These are phyloP conservation scores for Plagodis dolabraria DNA, from an alignment of 2,888 invertebrate genomes.

Conservation along the genomic window DNA sequence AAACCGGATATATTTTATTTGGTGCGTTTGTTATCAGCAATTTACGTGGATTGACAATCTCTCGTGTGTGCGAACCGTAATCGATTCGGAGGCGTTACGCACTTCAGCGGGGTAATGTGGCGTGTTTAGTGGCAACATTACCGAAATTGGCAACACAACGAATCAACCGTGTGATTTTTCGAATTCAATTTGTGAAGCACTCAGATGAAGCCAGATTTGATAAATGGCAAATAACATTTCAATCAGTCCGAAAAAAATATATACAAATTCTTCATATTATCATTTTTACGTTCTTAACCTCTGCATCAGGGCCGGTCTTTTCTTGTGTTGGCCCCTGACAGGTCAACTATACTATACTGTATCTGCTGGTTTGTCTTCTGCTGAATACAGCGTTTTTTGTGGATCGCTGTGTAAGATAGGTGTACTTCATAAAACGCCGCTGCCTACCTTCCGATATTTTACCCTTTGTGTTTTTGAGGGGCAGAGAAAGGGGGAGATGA, in stretches of 20 bases:
- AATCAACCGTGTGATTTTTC: slow-evolving; percentile 2
- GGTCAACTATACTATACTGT: too few species aligned
- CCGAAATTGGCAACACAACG: slow-evolving; percentile 6
- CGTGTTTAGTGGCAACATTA: slow-evolving; percentile 8
- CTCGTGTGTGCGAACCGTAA: slow-evolving; percentile 20
- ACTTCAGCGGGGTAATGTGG: slow-evolving; percentile 7
- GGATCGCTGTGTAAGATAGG: too few species aligned
- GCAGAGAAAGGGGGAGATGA: too few species aligned
- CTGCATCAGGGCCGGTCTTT: too few species aligned
- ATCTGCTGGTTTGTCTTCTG: too few species aligned
- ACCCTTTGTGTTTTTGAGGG: too few species aligned
- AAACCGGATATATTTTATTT: slow-evolving; percentile 14
- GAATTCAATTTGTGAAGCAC: slow-evolving; percentile 5
- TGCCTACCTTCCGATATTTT: too few species aligned
- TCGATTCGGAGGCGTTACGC: slow-evolving; percentile 17
- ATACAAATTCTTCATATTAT: too few species aligned
- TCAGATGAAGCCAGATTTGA: background rate
- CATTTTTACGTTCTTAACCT: too few species aligned
- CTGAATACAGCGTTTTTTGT: too few species aligned
- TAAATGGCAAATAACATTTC: background rate
- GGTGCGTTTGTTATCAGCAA: slow-evolving; percentile 8
- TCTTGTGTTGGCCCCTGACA: too few species aligned
- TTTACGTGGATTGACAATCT: slow-evolving; percentile 19
- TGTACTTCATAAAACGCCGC: too few species aligned
- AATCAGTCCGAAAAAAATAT: background rate